These are phyloP conservation scores for Ptilodon capucinus DNA, from an alignment of 2,888 invertebrate species.

Conservation along the genomic window DNA sequence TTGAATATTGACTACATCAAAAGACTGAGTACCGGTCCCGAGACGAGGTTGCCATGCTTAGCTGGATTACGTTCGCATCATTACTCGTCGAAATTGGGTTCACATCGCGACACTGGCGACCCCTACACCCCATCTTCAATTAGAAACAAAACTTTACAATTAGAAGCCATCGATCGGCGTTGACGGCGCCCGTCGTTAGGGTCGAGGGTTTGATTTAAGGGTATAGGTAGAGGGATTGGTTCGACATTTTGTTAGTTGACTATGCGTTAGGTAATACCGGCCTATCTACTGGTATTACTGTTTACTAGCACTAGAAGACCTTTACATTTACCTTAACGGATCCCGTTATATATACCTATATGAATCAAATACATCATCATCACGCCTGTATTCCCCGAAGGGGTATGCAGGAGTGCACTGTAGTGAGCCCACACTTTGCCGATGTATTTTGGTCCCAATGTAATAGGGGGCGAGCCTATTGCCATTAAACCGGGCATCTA, in stretches of 20 bases:
- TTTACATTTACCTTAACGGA: no score
- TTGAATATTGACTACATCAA: no score
- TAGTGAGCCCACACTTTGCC: no score
- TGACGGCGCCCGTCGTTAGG: constrained; percentile 30
- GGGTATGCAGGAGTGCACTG: no score
- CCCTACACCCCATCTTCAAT: constrained; percentile 69
- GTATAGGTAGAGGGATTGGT: constrained; percentile 17
- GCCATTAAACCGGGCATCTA: no score
- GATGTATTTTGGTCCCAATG: no score
- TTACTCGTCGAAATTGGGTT: constrained; percentile 78
- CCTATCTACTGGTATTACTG: no score
- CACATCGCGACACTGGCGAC: constrained; percentile 50
- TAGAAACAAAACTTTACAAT: constrained; percentile 70
- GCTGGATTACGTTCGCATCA: constrained; percentile 77
- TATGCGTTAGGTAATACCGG: background rate
- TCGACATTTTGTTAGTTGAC: background rate
- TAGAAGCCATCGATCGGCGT: constrained; percentile 59
- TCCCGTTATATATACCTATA: no score
- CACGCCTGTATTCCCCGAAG: no score
- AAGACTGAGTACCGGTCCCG: background rate
- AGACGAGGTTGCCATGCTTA: constrained; percentile 56
- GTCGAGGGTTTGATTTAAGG: constrained; percentile 37
- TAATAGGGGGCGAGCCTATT: no score
- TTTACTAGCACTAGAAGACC: no score
- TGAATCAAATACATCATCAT: no score